phyloP scores from a whole-genome alignment of 2,797 vertebrate genomes.

The Phoebastria nigripes region DNA sequence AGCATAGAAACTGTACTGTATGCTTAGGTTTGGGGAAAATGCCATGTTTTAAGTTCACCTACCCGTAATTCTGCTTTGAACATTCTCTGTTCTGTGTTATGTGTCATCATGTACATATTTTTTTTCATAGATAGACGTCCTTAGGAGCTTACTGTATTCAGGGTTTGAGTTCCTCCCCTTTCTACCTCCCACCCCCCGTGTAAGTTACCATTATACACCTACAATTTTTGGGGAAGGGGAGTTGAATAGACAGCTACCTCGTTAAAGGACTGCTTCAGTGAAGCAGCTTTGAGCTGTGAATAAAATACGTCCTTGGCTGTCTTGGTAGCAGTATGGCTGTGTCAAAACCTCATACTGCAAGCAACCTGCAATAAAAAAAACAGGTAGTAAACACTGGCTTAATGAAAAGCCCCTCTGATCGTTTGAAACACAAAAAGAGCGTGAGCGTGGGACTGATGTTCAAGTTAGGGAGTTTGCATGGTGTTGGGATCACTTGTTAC shows the following conservation, averaged over 20 bases:
- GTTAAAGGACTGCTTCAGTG: not conserved
- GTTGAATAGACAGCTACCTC: not conserved
- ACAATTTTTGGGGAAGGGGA: not conserved
- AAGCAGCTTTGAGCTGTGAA: not conserved
- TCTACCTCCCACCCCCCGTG: fast-evolving
- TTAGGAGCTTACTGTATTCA: not conserved
- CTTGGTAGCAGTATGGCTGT: not conserved
- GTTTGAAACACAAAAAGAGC: not conserved
- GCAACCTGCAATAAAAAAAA: not conserved
- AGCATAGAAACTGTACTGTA: not conserved
- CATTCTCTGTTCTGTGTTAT: not conserved
- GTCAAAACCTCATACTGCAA: not conserved
- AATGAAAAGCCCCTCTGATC: not conserved
- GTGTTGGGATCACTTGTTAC: not conserved
- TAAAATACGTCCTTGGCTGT: not conserved
- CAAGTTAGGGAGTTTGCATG: not conserved
- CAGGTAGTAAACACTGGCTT: not conserved
- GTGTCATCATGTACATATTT: not conserved
- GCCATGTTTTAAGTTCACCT: not conserved
- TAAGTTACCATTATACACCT: not conserved
- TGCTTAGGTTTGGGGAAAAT: not conserved
- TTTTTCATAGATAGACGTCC: fast-evolving
- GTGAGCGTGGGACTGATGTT: not conserved
- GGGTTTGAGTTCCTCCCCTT: not conserved
- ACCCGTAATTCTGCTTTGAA: not conserved